Evolutionary conservation across 2,888 invertebrate species (phyloP).

Genomic region (Ischnus inquisitorius): DNA sequence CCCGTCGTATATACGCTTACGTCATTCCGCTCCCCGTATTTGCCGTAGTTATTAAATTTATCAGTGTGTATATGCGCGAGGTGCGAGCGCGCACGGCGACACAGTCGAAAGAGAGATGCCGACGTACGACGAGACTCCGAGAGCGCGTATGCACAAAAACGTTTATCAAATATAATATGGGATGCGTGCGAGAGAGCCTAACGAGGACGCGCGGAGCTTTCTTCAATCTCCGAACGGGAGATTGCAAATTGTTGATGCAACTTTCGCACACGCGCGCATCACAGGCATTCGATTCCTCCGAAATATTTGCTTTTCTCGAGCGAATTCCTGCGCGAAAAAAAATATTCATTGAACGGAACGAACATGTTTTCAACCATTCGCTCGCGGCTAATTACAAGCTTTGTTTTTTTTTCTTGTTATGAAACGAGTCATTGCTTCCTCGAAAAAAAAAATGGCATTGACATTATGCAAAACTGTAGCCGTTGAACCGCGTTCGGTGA

Average conservation of each 20-base stretch:
- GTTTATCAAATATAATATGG: slow-evolving; percentile 30
- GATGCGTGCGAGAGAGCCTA: slow-evolving; percentile 12
- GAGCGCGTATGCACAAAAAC: not conserved
- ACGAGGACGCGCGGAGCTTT: slow-evolving; percentile 26
- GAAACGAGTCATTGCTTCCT: not conserved
- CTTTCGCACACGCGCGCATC: not conserved
- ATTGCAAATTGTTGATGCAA: slow-evolving; percentile 30
- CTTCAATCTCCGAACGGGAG: slow-evolving; percentile 8
- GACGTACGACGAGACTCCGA: slow-evolving; percentile 8
- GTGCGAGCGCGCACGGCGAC: not conserved
- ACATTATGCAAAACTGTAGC: not conserved
- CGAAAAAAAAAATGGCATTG: not conserved
- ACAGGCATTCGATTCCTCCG: slow-evolving; percentile 2
- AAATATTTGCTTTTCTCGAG: slow-evolving; percentile 13
- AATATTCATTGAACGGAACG: not conserved
- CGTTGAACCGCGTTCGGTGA: not conserved
- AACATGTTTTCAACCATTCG: not conserved
- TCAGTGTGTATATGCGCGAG: slow-evolving; percentile 10
- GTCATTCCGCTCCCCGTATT: slow-evolving; percentile 34
- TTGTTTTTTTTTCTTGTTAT: not conserved
- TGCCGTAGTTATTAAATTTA: slow-evolving; percentile 48
- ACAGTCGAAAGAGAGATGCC: not conserved
- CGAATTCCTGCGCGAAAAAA: slow-evolving; percentile 2
- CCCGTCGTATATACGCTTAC: slow-evolving; percentile 25
- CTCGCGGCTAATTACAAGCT: not conserved